These are phyloP conservation scores for Gallinago undulata DNA, from an alignment of 2,113 vertebrate species.

Conservation along the genomic window DNA sequence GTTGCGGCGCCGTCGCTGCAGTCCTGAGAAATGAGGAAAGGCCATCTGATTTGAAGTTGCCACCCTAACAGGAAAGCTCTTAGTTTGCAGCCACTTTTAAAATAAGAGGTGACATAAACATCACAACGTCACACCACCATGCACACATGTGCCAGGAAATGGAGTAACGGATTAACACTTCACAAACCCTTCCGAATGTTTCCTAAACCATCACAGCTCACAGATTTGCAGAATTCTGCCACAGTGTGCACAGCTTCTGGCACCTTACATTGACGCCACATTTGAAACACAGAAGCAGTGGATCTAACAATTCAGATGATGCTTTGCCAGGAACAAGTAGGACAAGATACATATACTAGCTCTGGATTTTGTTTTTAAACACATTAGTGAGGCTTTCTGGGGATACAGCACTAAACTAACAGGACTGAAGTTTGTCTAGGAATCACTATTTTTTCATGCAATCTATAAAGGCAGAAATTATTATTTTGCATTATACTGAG, in stretches of 20 bases:
- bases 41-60: background rate
- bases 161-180: background rate
- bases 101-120: background rate
- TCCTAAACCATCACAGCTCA: background rate
- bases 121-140: background rate
- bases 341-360: fast-evolving
- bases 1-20: constrained; percentile 71
- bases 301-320: background rate
- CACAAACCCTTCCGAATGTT: background rate
- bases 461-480: background rate
- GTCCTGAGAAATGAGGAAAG: constrained; percentile 71
- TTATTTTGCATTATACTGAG: background rate
- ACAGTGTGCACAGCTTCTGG: background rate
- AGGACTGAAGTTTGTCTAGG: background rate
- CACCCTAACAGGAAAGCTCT: background rate
- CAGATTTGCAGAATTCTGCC: background rate
- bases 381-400: background rate
- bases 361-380: background rate
- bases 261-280: background rate
- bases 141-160: background rate
- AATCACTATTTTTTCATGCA: background rate
- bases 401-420: background rate
- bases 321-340: background rate
- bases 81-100: background rate
- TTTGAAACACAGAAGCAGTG: background rate